Percentiles rank a stretch among this genome's conserved stretches.
phyloP scores from a whole-genome alignment of 2,113 vertebrate species.

The Myrmecobius fasciatus region DNA sequence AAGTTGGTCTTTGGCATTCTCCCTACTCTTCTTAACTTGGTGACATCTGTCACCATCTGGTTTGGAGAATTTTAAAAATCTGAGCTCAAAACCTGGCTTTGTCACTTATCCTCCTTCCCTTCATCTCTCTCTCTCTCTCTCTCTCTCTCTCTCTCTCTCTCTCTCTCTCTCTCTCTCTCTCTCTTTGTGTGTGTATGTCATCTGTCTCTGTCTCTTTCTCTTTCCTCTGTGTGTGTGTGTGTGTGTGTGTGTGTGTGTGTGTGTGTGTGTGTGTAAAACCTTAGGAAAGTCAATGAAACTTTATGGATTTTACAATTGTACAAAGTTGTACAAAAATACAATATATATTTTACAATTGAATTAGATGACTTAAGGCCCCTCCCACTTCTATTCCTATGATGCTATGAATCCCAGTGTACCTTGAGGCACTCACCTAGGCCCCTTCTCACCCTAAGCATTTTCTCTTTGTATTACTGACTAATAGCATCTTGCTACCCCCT shows the following conservation, averaged over 20 bases:
- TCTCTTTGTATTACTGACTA: background rate
- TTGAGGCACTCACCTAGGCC: background rate
- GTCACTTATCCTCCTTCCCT: background rate
- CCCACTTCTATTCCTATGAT: background rate
- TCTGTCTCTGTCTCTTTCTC: no score
- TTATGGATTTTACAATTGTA: background rate
- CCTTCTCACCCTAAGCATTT: background rate
- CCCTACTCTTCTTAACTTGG: background rate
- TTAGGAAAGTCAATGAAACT: background rate
- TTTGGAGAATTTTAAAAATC: background rate
- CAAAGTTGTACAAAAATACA: no score
- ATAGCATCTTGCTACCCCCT: background rate
- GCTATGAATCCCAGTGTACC: background rate
- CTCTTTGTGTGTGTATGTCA: background rate
- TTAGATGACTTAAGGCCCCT: background rate
- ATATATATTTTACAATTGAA: background rate
- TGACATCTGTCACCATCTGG: background rate
- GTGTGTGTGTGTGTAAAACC: background rate
- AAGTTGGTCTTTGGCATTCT: background rate
- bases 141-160: no score
- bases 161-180: no score
- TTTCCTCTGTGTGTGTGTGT: no score
- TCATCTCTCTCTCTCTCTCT: no score
- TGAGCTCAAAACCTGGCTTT: background rate
- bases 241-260: no score